phyloP scores from a whole-genome alignment of 2,888 invertebrate species.

The Orthonychiurus folsomi region DNA sequence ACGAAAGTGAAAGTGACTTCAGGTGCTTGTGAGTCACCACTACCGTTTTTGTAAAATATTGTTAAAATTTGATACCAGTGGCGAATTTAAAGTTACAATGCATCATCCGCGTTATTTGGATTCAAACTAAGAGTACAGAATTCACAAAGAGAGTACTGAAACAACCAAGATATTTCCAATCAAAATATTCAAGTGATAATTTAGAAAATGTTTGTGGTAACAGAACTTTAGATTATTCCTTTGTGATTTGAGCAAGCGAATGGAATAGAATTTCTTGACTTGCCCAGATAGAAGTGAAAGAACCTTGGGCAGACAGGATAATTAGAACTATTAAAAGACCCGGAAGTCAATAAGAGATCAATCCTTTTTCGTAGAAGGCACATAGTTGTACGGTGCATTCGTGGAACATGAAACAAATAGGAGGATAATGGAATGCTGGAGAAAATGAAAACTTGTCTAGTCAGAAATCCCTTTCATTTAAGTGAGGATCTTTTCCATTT shows the following conservation, averaged over 20 bases:
- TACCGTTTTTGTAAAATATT: background rate
- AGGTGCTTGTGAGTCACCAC: background rate
- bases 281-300: too few relatives aligned
- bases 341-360: constrained; percentile 1
- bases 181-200: too few relatives aligned
- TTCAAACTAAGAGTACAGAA: too few relatives aligned
- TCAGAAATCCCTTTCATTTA: too few relatives aligned
- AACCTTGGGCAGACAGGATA: background rate
- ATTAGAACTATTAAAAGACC: background rate
- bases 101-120: too few relatives aligned
- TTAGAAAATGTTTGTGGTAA: too few relatives aligned
- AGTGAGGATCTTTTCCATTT: background rate
- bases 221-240: too few relatives aligned
- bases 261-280: too few relatives aligned
- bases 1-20: background rate
- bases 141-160: too few relatives aligned
- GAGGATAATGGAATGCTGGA: background rate
- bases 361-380: background rate
- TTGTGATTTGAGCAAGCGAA: too few relatives aligned
- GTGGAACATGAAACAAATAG: background rate
- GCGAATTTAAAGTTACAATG: too few relatives aligned
- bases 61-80: background rate
- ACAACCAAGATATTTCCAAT: too few relatives aligned
- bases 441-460: background rate
- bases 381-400: background rate